Evolutionary conservation across 2,113 vertebrate genomes (phyloP), one percentile per base, ranked within the genome.

Genomic region (Chaenocephalus aceratus): DNA sequence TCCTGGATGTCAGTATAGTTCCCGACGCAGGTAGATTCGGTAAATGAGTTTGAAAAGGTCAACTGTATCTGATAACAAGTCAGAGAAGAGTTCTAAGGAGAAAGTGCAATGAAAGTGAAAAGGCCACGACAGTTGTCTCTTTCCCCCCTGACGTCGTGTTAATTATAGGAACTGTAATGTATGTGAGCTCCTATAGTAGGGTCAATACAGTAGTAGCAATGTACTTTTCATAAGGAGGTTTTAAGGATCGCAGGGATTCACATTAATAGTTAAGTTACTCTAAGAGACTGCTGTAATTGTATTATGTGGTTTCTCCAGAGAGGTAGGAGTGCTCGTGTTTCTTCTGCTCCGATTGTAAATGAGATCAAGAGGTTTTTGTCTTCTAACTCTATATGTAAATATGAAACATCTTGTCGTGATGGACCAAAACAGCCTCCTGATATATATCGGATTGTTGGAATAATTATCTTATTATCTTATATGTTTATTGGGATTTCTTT

Each of bases 231-330:
- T 45, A 49, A 74, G 34, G 46, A 51, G 44, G 23, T 73, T 83
- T 85, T 44, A 78, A 48, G 1, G 45, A 79, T 65, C 63, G 21
- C 65, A 60, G 41, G 54, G 26, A 48, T 36, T 74, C 79, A 62
- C 72, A 80, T 88, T 13, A 84, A 80, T 74, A 68, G 54, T 80
- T 77, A 62, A 80, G 46, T 63, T 36, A 26, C 67, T 78, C 58
- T 67, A 46, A 75, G 53, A 78, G 64, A 49, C 78, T 64, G 49
- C 59, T 72, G 75, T 34, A 71, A 58, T 70, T 79, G 65, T 62
- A 79, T 54, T 58, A 75, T 68, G 70, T 57, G 51, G 64, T 46
- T 26, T 78, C 65, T 49, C 63, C 49, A 68, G 21, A 34, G 65
- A 49, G 48, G 26, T 45, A 10, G 62, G 48, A n/a, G 16, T 3